phyloP scores from a whole-genome alignment of 2,113 vertebrate genomes.

The Osmerus mordax region DNA sequence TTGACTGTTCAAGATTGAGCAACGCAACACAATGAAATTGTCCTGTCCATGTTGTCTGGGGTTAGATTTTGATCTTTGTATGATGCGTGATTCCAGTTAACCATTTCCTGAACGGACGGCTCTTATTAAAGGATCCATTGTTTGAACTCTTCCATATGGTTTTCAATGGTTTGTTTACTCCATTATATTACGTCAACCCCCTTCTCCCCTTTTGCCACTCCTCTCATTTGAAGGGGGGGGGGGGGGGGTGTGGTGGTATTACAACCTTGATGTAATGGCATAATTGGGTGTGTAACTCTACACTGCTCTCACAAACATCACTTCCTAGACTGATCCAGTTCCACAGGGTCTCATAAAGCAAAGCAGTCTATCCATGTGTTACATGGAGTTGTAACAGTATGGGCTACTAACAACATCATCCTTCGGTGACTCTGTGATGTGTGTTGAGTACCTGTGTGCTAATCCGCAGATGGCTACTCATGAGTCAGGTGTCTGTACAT shows the following conservation, averaged over 20 bases:
- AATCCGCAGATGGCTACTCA: constrained; percentile 49
- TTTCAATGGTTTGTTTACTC: constrained; percentile 55
- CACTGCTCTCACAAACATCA: constrained; percentile 24
- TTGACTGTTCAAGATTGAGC: constrained; percentile 17
- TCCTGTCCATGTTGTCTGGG: constrained; percentile 14
- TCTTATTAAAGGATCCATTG: constrained; percentile 58
- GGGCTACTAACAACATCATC: no score
- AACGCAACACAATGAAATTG: not conserved
- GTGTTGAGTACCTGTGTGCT: constrained; percentile 1
- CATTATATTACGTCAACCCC: constrained; percentile 31
- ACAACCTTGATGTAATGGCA: constrained; percentile 52
- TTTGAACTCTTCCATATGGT: constrained; percentile 39
- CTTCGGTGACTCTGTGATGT: no score
- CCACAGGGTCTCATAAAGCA: constrained; percentile 35
- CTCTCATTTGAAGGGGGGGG: not conserved
- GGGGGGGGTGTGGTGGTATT: constrained; percentile 19
- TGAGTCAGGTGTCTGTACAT: constrained; percentile 35
- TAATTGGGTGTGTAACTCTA: constrained; percentile 44
- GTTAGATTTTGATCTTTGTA: constrained; percentile 20
- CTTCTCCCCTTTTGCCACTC: constrained; percentile 12
- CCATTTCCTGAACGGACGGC: constrained; percentile 42
- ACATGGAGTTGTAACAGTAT: no score
- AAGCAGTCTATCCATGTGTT: no score
- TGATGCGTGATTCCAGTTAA: constrained; percentile 43
- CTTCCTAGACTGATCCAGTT: constrained; percentile 43